These are phyloP conservation scores for Aphodius sticticus DNA, from an alignment of 2,888 invertebrate genomes.

Conservation along the genomic window DNA sequence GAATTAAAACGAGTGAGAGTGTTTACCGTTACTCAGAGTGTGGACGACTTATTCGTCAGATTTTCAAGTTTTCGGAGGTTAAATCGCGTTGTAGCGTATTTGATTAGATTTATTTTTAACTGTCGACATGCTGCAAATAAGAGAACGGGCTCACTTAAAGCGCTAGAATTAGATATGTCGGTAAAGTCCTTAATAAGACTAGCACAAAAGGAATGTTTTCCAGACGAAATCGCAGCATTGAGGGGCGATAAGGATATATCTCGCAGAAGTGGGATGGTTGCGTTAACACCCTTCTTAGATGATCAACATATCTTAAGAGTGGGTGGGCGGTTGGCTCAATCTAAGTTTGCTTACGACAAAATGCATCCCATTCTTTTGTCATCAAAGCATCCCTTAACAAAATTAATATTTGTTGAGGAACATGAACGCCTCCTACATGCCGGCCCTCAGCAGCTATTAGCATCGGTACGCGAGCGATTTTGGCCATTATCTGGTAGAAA, in stretches of 20 bases:
- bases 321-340: conserved; percentile 7
- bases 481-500: conserved; percentile 42
- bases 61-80: conserved; percentile 16
- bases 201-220: conserved; percentile 19
- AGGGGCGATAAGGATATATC: too few species aligned
- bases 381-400: background rate
- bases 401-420: background rate
- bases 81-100: conserved; percentile 6
- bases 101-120: conserved; percentile 5
- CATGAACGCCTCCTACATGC: background rate
- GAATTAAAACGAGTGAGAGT: background rate
- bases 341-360: conserved; percentile 16
- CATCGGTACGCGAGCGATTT: conserved; percentile 30
- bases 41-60: background rate
- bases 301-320: background rate
- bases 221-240: conserved; percentile 26
- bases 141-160: background rate
- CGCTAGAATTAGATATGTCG: conserved; percentile 23
- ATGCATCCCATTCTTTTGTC: background rate
- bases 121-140: background rate
- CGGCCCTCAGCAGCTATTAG: conserved; percentile 32
- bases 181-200: conserved; percentile 15
- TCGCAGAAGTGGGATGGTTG: too few species aligned
- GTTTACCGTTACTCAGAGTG: background rate
- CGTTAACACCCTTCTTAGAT: background rate